Conservation (phyloP, 2,888 invertebrate species). For the Eurois occulta region DNA sequence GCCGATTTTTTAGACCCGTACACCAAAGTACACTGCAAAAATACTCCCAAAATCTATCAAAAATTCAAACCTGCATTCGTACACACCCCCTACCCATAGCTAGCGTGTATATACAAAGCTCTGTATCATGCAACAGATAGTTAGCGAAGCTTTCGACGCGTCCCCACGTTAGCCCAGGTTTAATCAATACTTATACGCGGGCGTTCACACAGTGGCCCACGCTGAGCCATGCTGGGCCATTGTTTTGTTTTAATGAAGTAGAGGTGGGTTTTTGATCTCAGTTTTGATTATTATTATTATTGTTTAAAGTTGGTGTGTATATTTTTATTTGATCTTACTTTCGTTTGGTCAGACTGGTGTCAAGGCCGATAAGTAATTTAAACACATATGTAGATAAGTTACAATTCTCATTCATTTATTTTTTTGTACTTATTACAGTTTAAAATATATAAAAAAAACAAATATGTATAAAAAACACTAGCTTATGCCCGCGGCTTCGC, state of each 20-base stretch:
- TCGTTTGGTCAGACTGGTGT: background rate
- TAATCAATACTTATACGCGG: constrained; percentile 26
- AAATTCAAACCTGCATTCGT: constrained; percentile 18
- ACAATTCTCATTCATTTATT: too few species aligned
- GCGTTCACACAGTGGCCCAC: constrained; percentile 5
- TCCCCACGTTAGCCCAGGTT: background rate
- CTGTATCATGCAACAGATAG: constrained; percentile 42
- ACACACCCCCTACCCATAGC: background rate
- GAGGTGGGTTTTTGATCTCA: background rate
- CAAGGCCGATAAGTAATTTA: too few species aligned
- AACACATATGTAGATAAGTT: too few species aligned
- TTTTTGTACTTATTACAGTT: too few species aligned
- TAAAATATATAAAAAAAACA: too few species aligned
- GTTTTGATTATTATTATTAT: background rate
- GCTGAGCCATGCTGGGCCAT: background rate
- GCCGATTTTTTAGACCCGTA: background rate
- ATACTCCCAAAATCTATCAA: constrained; percentile 7
- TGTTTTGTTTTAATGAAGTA: constrained; percentile 10
- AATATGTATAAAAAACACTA: too few species aligned
- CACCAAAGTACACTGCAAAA: background rate
- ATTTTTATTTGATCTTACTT: background rate
- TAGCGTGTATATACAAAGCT: background rate
- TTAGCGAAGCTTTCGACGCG: background rate
- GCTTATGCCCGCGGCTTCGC: too few species aligned
- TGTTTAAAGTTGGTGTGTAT: background rate